Evolutionary conservation across 2,113 vertebrate species (phyloP).

Genomic region (Panurus biarmicus): DNA sequence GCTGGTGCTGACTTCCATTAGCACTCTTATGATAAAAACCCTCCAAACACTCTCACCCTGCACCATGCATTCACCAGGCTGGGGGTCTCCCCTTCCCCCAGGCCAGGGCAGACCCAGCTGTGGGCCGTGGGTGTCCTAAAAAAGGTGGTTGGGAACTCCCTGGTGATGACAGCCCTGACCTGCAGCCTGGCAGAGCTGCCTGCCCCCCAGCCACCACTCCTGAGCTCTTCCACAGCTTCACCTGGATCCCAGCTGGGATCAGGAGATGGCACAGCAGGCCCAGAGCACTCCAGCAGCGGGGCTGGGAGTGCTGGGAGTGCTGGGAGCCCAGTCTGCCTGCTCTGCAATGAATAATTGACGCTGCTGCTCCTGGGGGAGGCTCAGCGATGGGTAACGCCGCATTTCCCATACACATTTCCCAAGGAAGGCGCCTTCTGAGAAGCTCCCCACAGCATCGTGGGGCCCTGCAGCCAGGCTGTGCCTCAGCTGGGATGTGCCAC

Average conservation of each 20-base stretch:
- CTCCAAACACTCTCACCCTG: background rate
- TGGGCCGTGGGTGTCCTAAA: fast-evolving
- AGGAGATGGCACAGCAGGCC: background rate
- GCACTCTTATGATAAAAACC: conserved; percentile 7
- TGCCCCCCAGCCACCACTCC: background rate
- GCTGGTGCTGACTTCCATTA: conserved; percentile 51
- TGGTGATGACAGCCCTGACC: fast-evolving
- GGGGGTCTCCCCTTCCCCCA: background rate
- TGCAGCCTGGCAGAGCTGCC: fast-evolving
- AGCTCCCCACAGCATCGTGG: background rate
- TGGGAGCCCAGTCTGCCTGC: background rate
- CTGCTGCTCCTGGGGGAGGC: background rate
- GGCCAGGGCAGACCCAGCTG: background rate
- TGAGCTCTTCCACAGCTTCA: background rate
- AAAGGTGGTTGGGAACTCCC: background rate
- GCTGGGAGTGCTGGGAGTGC: background rate
- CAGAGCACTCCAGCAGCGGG: background rate
- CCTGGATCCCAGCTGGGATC: background rate
- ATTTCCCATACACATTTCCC: conserved; percentile 48
- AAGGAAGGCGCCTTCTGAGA: background rate
- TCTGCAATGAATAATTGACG: conserved; percentile 36
- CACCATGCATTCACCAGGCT: background rate
- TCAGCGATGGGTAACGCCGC: background rate
- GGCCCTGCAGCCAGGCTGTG: background rate
- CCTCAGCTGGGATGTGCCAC: background rate